Evolutionary conservation across 2,888 invertebrate genomes (phyloP).

Genomic region (Nysson spinosus): DNA sequence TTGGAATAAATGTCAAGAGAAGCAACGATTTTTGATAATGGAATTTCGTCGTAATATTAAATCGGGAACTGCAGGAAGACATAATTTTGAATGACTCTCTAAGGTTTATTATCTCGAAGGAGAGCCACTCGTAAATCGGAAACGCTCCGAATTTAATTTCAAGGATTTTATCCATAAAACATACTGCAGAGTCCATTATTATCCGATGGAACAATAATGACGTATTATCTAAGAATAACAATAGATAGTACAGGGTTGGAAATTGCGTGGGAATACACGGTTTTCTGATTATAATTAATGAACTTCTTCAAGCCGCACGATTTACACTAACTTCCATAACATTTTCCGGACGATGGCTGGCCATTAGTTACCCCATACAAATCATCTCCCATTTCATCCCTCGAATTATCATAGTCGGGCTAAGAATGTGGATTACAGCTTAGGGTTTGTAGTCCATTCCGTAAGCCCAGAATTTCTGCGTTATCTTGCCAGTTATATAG

Average conservation of each 20-base stretch:
- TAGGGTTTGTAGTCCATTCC: slow-evolving; percentile 23
- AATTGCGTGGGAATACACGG: slow-evolving; percentile 38
- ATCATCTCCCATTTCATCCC: not conserved
- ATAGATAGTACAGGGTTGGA: slow-evolving; percentile 35
- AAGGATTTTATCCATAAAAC: too few relatives aligned
- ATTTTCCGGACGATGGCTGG: slow-evolving; percentile 46
- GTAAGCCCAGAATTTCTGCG: slow-evolving; percentile 48
- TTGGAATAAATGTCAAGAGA: too few relatives aligned
- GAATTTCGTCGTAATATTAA: too few relatives aligned
- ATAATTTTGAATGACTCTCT: too few relatives aligned
- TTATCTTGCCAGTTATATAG: slow-evolving; percentile 47
- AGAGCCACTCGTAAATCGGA: too few relatives aligned
- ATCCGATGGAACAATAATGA: slow-evolving; percentile 43
- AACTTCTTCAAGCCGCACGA: slow-evolving; percentile 38
- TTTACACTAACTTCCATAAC: slow-evolving; percentile 34
- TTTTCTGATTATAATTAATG: slow-evolving; percentile 59
- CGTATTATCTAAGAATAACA: slow-evolving; percentile 41
- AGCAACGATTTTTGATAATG: too few relatives aligned
- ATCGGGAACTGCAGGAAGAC: too few relatives aligned
- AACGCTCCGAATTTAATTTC: slow-evolving; percentile 29
- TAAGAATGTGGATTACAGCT: slow-evolving; percentile 23
- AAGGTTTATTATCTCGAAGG: too few relatives aligned
- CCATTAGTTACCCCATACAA: slow-evolving; percentile 11
- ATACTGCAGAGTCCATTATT: too few relatives aligned
- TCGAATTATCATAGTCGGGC: slow-evolving; percentile 48